These are phyloP conservation scores for Sphaerophoria taeniata DNA, from an alignment of 2,888 invertebrate genomes.

Conservation along the genomic window DNA sequence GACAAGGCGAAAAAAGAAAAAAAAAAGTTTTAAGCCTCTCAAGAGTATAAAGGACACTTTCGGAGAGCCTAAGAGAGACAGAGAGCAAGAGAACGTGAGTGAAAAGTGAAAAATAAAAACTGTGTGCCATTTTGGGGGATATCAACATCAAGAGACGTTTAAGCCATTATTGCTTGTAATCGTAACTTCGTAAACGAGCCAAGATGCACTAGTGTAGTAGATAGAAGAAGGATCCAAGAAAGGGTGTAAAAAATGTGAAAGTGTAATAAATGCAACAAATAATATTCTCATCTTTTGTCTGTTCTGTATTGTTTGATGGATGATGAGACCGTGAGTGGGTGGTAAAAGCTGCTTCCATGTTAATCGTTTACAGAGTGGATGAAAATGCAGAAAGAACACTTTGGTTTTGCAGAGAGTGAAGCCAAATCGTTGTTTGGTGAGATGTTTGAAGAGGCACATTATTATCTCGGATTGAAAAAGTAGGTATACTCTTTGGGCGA, in stretches of 20 bases:
- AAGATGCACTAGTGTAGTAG: no score
- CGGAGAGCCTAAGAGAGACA: constrained; percentile 18
- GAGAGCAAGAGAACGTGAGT: constrained; percentile 6
- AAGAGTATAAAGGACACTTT: constrained; percentile 51
- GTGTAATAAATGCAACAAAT: constrained; percentile 60
- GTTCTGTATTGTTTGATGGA: not conserved
- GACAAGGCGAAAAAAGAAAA: constrained; percentile 26
- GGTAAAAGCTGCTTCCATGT: not conserved
- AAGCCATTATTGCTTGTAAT: not conserved
- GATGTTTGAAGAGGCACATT: constrained; percentile 30
- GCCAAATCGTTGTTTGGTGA: not conserved
- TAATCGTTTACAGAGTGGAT: not conserved
- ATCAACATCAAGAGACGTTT: constrained; percentile 24
- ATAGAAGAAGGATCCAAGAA: constrained; percentile 15
- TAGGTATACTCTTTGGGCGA: constrained; percentile 35
- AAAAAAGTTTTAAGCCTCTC: constrained; percentile 48
- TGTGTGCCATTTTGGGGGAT: constrained; percentile 33
- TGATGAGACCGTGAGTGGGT: not conserved
- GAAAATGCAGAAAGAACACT: constrained; percentile 5
- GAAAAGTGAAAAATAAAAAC: not conserved
- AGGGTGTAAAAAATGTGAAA: constrained; percentile 63
- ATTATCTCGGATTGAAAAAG: constrained; percentile 9
- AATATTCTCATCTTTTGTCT: constrained; percentile 33
- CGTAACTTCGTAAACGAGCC: constrained; percentile 12
- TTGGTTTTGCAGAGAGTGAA: constrained; percentile 2